These are phyloP conservation scores for Andrena dorsata DNA, from an alignment of 2,888 invertebrate genomes.

Conservation along the genomic window DNA sequence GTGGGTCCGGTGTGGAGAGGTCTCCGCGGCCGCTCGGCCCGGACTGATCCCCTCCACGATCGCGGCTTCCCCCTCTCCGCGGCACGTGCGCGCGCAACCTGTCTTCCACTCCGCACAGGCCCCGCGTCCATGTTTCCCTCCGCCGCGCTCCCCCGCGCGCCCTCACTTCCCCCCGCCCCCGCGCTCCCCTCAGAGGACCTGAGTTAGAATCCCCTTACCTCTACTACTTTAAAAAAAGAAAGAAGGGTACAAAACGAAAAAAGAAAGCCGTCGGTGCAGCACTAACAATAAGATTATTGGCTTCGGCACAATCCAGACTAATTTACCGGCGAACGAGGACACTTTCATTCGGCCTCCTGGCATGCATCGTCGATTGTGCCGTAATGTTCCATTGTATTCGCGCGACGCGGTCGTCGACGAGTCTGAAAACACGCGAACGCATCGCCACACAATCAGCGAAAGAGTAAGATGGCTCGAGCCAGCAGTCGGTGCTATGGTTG, in stretches of 20 bases:
- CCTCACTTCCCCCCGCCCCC: too few relatives aligned
- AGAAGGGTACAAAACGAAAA: neutral
- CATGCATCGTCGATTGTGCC: slow-evolving; percentile 56
- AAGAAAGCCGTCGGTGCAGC: neutral
- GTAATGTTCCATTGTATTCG: slow-evolving; percentile 59
- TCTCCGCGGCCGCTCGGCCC: too few relatives aligned
- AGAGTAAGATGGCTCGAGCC: slow-evolving; percentile 49
- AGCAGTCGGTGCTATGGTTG: slow-evolving; percentile 4
- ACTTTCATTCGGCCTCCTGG: slow-evolving; percentile 22
- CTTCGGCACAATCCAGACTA: slow-evolving; percentile 37
- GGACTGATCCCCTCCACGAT: too few relatives aligned
- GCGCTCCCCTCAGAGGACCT: too few relatives aligned
- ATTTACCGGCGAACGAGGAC: slow-evolving; percentile 37
- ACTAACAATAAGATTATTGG: slow-evolving; percentile 18
- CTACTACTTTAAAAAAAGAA: neutral
- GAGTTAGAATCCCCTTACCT: too few relatives aligned
- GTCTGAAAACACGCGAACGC: slow-evolving; percentile 43
- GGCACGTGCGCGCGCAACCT: too few relatives aligned
- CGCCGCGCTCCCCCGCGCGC: too few relatives aligned
- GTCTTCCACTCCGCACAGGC: too few relatives aligned
- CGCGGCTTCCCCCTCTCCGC: too few relatives aligned
- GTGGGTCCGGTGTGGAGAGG: too few relatives aligned
- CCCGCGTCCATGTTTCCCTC: too few relatives aligned
- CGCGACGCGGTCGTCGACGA: slow-evolving; percentile 54
- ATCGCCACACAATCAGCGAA: slow-evolving; percentile 58